These are phyloP conservation scores for Nymphalis polychloros DNA, from an alignment of 2,888 invertebrate species.

Conservation along the genomic window DNA sequence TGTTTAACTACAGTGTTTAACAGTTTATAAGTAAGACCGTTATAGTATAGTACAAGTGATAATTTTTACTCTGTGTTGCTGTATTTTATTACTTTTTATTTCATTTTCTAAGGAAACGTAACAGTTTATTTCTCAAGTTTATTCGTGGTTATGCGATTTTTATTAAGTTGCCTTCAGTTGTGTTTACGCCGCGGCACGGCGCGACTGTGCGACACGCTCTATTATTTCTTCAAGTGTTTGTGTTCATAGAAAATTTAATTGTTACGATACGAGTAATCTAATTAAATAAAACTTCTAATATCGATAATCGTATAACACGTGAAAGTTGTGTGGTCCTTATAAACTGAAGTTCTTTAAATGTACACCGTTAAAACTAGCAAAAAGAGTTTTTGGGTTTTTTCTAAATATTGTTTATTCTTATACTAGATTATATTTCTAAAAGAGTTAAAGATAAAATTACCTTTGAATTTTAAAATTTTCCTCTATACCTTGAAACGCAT, in stretches of 20 bases:
- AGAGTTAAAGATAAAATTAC: neutral
- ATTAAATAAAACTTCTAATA: slow-evolving; percentile 18
- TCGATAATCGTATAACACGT: slow-evolving; percentile 13
- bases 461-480: slow-evolving; percentile 2
- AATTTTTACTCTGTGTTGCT: neutral
- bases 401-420: neutral
- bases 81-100: slow-evolving; percentile 15
- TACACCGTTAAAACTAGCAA: no score
- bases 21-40: no score
- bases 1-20: no score
- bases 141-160: slow-evolving; percentile 61
- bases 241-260: slow-evolving; percentile 14
- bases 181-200: slow-evolving; percentile 56
- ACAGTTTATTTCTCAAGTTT: slow-evolving; percentile 58
- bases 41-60: neutral
- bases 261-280: slow-evolving; percentile 23
- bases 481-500: slow-evolving; percentile 20
- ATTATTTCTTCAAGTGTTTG: slow-evolving; percentile 27
- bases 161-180: slow-evolving; percentile 55
- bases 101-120: slow-evolving; percentile 38
- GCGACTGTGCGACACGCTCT: slow-evolving; percentile 50
- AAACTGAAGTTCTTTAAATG: neutral
- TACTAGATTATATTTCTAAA: neutral
- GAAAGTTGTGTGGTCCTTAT: slow-evolving; percentile 17
- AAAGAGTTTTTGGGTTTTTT: neutral